A percentile compares a stretch with the other conserved stretches of the same genome.
These are phyloP conservation scores for Erythrocercus mccallii DNA, from an alignment of 2,113 vertebrate genomes.

Conservation along the genomic window DNA sequence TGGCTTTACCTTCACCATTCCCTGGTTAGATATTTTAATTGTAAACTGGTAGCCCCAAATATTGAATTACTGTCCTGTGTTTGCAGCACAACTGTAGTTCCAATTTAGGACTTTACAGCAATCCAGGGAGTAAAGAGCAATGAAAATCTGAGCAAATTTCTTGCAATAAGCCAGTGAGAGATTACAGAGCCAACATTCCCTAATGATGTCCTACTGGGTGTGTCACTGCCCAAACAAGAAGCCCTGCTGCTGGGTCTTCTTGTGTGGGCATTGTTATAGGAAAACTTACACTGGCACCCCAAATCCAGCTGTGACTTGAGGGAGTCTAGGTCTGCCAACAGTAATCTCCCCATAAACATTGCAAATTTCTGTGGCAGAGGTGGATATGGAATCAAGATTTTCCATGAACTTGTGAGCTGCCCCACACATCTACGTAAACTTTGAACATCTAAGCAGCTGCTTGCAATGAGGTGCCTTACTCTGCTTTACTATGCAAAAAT, in stretches of 20 bases:
- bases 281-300: background rate
- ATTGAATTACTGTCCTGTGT: rapidly evolving
- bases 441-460: background rate
- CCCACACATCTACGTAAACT: background rate
- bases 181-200: rapidly evolving
- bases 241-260: background rate
- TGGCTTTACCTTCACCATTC: background rate
- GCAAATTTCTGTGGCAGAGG: background rate
- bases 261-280: background rate
- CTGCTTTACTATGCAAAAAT: background rate
- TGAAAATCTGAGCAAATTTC: background rate
- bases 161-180: background rate
- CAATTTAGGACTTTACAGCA: background rate
- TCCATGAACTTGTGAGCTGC: background rate
- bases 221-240: background rate
- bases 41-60: background rate
- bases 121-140: background rate
- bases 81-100: background rate
- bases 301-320: background rate
- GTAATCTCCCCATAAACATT: background rate
- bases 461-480: background rate
- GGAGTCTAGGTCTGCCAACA: rapidly evolving
- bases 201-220: background rate
- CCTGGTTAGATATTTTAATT: background rate
- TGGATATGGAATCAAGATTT: background rate